phyloP scores from a whole-genome alignment of 2,888 invertebrate genomes.

The Chymomyza amoena region DNA sequence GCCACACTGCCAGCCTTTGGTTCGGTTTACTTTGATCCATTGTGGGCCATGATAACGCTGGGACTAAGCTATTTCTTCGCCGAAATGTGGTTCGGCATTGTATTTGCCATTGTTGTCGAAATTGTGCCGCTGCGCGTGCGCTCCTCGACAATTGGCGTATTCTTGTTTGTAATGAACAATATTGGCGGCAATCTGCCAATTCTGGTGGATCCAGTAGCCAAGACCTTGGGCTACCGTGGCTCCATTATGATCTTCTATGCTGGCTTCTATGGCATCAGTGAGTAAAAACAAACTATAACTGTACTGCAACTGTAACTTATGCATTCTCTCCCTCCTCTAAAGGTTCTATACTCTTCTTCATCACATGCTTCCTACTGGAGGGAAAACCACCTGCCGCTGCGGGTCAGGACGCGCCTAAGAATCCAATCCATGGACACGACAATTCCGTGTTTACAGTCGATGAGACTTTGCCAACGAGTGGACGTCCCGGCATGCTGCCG shows the following conservation, averaged over 20 bases:
- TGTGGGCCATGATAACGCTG: conserved; percentile 92
- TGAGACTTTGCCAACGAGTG: conserved; percentile 70
- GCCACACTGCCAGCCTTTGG: conserved; percentile 92
- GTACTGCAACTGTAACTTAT: not conserved
- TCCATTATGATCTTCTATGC: conserved; percentile 93
- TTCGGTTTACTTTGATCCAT: conserved; percentile 88
- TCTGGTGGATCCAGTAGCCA: conserved; percentile 90
- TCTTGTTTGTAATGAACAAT: conserved; percentile 95
- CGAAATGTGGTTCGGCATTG: conserved; percentile 97
- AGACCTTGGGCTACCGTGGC: conserved; percentile 89
- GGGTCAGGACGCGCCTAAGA: conserved; percentile 40
- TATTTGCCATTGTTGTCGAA: conserved; percentile 93
- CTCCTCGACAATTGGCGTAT: conserved; percentile 91
- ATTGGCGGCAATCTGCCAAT: conserved; percentile 94
- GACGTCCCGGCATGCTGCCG: conserved; percentile 71
- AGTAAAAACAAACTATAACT: conserved; percentile 33
- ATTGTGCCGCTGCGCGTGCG: conserved; percentile 90
- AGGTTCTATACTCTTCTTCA: conserved; percentile 90
- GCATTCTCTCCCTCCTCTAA: not conserved
- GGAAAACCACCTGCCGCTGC: conserved; percentile 76
- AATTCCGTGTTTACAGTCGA: conserved; percentile 77
- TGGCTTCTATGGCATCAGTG: conserved; percentile 91
- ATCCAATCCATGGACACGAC: conserved; percentile 75
- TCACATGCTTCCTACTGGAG: conserved; percentile 90
- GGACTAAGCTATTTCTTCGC: conserved; percentile 94